These are phyloP conservation scores for Noctua fimbriata DNA, from an alignment of 2,888 invertebrate species.

Conservation along the genomic window DNA sequence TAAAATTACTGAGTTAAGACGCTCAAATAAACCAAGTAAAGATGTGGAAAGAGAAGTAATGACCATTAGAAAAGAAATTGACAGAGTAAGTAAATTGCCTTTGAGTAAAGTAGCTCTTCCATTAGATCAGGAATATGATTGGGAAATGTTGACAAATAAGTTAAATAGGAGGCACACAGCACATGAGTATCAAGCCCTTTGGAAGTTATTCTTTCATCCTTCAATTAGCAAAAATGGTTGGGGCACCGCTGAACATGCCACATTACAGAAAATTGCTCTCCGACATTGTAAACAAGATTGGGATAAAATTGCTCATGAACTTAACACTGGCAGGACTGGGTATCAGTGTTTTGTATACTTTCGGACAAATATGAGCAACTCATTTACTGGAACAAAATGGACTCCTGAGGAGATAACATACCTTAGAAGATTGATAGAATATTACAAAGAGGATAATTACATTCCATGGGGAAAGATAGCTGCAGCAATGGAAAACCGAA, in stretches of 20 bases:
- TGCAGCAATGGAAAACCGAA: constrained; percentile 91
- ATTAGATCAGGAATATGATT: constrained; percentile 89
- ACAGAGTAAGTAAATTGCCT: constrained; percentile 68
- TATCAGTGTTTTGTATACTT: constrained; percentile 93
- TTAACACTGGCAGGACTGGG: constrained; percentile 91
- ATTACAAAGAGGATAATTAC: constrained; percentile 91
- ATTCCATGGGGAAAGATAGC: constrained; percentile 94
- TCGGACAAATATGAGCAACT: constrained; percentile 86
- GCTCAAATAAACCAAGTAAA: constrained; percentile 54
- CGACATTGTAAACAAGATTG: constrained; percentile 91
- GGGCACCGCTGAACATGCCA: constrained; percentile 77
- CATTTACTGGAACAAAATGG: constrained; percentile 89
- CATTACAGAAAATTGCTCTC: constrained; percentile 75
- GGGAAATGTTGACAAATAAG: constrained; percentile 88
- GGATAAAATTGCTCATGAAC: constrained; percentile 90
- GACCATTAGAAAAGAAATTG: constrained; percentile 69
- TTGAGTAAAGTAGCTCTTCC: constrained; percentile 79
- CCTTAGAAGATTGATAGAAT: constrained; percentile 91
- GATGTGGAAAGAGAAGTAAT: constrained; percentile 63
- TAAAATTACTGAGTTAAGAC: constrained; percentile 71
- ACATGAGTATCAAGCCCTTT: constrained; percentile 92
- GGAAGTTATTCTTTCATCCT: constrained; percentile 93
- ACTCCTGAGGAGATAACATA: constrained; percentile 92
- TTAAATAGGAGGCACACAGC: constrained; percentile 90
- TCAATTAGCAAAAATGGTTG: constrained; percentile 89